Evolutionary conservation across 2,113 vertebrate species (phyloP), one percentile per base, ranked within the genome.

Genomic region (Forbesichthys papilliferus): DNA sequence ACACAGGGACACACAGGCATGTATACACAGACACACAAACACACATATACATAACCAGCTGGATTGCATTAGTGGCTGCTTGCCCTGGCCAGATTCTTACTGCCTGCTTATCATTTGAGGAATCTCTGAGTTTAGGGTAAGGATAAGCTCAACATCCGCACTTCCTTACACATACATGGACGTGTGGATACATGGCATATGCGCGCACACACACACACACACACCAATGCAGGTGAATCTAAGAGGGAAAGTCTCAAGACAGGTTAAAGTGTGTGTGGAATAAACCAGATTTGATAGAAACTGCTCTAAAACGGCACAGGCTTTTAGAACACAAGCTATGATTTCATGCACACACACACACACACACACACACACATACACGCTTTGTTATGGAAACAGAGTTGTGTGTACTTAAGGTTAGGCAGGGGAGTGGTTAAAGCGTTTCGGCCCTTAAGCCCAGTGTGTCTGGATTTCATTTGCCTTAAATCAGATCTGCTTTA

Each of bases 401-500:
- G 67, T 16, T 61, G 6, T 68, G 74, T 82, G 77, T 80, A 75
- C 68, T 73, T 71, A 79, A 72, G 73, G 62, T 69, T 71, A 56
- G 59, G 75, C 69, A 57, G 54, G 56, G 60, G 69, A 75, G 72
- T 78, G 79, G 72, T 53, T 73, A 79, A 74, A 87, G 78, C 65
- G 27, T 49, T n/a, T 66, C 34, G 49, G 69, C 74, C 69, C 70
- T 51, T 61, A 74, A 87, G 71, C 65, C 61, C 65, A 48, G 53
- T 8, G 8, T 71, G 76, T 79, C 86, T 88, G 84, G 73, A 73
- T 84, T 75, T 84, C 60, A 86, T 88, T 86, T 82, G 71, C 71
- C 48, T 81, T 75, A 75, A 84, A 84, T 82, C 77, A 85, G 73
- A 85, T 82, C 73, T 74, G 68, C 72, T 82, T 87, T 85, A 80